These are phyloP conservation scores for Busseola fusca DNA, from an alignment of 2,888 invertebrate species.

Conservation along the genomic window DNA sequence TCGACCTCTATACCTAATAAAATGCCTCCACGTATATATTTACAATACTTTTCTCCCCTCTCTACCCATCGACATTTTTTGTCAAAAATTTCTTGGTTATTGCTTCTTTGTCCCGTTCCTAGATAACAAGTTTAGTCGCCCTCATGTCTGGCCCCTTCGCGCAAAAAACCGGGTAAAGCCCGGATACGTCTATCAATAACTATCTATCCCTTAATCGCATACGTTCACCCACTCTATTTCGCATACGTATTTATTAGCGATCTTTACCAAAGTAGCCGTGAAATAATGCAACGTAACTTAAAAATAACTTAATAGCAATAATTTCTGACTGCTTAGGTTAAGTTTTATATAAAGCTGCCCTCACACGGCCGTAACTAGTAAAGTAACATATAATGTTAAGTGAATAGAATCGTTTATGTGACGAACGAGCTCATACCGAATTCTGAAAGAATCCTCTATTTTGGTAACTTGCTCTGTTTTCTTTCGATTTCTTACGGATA, in stretches of 20 bases:
- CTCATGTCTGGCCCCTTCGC: conserved; percentile 18
- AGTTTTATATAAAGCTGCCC: conserved; percentile 31
- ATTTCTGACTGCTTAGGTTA: conserved; percentile 18
- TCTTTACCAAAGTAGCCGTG: background rate
- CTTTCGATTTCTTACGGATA: conserved; percentile 41
- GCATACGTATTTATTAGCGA: conserved; percentile 1
- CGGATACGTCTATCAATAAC: conserved; percentile 17
- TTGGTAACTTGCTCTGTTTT: conserved; percentile 35
- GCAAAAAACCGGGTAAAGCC: conserved; percentile 17
- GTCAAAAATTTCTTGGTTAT: conserved; percentile 28
- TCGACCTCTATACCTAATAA: conserved; percentile 1
- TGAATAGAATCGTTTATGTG: conserved; percentile 48
- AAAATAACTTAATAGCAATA: conserved; percentile 32
- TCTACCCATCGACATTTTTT: conserved; percentile 17
- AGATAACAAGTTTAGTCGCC: conserved; percentile 31
- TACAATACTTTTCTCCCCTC: conserved; percentile 15
- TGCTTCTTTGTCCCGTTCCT: conserved; percentile 36
- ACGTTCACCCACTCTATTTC: conserved; percentile 15
- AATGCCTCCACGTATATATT: conserved; percentile 3
- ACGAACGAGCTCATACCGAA: conserved; percentile 38
- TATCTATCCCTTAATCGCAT: conserved; percentile 1
- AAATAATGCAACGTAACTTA: conserved; percentile 35
- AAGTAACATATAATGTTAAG: conserved; percentile 46
- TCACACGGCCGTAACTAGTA: conserved; percentile 24
- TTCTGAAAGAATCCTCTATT: conserved; percentile 38